Conservation (phyloP, 2,888 invertebrate genomes). For the Drosophila algonquin region DNA sequence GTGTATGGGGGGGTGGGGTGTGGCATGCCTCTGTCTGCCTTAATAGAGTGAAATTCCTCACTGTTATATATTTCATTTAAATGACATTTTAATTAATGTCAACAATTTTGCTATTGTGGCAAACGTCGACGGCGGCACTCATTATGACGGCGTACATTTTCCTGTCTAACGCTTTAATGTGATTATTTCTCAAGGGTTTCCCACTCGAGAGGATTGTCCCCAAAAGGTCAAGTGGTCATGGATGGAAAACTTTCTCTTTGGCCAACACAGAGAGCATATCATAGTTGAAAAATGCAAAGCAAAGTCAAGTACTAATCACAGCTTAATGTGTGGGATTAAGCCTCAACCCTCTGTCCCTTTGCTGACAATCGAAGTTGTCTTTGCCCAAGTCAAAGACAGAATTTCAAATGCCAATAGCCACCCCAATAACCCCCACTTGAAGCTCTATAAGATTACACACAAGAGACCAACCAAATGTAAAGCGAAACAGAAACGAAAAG, state of each 20-base stretch:
- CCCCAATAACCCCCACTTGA: not conserved
- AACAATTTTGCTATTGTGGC: constrained; percentile 68
- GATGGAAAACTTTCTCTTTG: not conserved
- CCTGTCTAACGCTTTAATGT: constrained; percentile 30
- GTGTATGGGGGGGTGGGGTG: constrained; percentile 11
- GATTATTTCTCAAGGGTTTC: constrained; percentile 26
- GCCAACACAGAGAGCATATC: constrained; percentile 9
- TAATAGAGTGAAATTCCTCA: constrained; percentile 67
- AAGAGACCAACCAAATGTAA: constrained; percentile 66
- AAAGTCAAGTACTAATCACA: constrained; percentile 73
- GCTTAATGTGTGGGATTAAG: constrained; percentile 74
- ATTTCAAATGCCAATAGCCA: constrained; percentile 30
- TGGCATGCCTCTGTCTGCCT: constrained; percentile 22
- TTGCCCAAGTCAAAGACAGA: constrained; percentile 56
- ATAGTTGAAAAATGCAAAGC: constrained; percentile 36
- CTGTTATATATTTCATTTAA: constrained; percentile 75
- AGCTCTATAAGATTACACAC: constrained; percentile 71
- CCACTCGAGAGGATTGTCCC: not conserved
- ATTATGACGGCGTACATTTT: constrained; percentile 39
- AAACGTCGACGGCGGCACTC: constrained; percentile 31
- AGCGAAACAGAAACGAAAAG: constrained; percentile 19
- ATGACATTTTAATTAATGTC: constrained; percentile 80
- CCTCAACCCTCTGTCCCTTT: constrained; percentile 55
- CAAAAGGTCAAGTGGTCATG: constrained; percentile 11
- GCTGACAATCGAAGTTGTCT: constrained; percentile 64